These are phyloP conservation scores for Agapostemon virescens DNA, from an alignment of 2,888 invertebrate genomes.

Conservation along the genomic window DNA sequence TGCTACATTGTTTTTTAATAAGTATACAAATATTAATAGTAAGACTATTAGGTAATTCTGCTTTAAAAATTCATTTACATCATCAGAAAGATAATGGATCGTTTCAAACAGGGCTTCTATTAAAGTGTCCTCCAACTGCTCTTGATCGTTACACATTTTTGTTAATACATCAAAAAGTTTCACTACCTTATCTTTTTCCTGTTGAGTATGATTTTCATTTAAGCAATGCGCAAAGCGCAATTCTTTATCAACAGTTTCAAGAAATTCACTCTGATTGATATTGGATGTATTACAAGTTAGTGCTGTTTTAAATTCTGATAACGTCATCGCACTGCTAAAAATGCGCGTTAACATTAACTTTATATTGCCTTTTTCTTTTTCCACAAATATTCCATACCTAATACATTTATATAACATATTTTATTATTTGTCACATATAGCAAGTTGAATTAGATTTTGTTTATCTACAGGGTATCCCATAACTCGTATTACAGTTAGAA, in stretches of 20 bases:
- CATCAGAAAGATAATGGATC: conserved; percentile 82
- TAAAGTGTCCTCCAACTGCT: conserved; percentile 80
- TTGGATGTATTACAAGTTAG: conserved; percentile 66
- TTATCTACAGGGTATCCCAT: background rate
- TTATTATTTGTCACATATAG: conserved; percentile 1
- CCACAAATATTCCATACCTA: conserved; percentile 85
- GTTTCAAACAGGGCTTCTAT: conserved; percentile 82
- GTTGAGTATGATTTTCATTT: conserved; percentile 82
- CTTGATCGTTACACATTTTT: conserved; percentile 77
- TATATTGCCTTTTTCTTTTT: conserved; percentile 83
- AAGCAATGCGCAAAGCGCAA: conserved; percentile 55
- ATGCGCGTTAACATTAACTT: conserved; percentile 84
- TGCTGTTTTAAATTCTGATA: conserved; percentile 67
- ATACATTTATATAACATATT: conserved; percentile 38
- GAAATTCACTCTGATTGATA: conserved; percentile 82
- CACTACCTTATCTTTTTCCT: conserved; percentile 74
- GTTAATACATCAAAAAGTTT: conserved; percentile 79
- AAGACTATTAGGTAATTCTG: conserved; percentile 84
- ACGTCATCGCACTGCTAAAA: conserved; percentile 81
- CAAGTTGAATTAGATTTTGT: background rate
- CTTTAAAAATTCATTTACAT: conserved; percentile 82
- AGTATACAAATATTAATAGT: conserved; percentile 83
- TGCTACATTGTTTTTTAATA: conserved; percentile 65
- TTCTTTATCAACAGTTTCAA: conserved; percentile 52
- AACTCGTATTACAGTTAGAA: background rate